phyloP scores from a whole-genome alignment of 2,113 vertebrate genomes.

The Mobula birostris region DNA sequence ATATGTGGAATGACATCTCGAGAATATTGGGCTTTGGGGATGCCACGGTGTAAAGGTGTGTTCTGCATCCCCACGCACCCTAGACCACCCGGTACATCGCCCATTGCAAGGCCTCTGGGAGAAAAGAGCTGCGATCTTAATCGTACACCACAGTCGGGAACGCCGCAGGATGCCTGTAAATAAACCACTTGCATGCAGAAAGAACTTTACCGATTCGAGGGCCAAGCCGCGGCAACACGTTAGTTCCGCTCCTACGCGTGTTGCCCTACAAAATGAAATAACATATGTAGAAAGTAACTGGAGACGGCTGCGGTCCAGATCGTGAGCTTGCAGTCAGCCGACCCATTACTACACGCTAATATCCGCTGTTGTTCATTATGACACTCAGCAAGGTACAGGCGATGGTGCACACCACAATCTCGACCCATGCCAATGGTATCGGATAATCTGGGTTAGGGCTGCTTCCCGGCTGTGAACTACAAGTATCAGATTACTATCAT shows the following conservation, averaged over 20 bases:
- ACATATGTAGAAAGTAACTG: neutral
- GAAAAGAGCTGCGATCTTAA: neutral
- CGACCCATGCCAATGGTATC: neutral
- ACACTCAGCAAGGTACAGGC: neutral
- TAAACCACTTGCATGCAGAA: neutral
- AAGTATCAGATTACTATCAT: neutral
- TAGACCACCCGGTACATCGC: too few species aligned
- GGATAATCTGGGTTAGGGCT: neutral
- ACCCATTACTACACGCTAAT: neutral
- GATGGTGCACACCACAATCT: neutral
- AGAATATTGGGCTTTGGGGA: neutral
- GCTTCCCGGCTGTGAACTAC: neutral
- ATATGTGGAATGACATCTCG: neutral
- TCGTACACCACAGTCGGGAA: neutral
- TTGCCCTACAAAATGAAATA: neutral
- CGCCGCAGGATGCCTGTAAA: neutral
- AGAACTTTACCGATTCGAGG: neutral
- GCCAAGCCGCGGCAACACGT: neutral
- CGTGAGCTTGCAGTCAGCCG: neutral
- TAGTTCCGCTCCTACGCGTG: neutral
- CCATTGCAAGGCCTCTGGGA: too few species aligned
- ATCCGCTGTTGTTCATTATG: neutral
- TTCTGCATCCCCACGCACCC: neutral
- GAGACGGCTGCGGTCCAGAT: neutral
- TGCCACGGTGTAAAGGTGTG: neutral